Percentiles rank a stretch among this genome's conserved stretches.
phyloP scores from a whole-genome alignment of 2,888 invertebrate species.

The Sesia apiformis region DNA sequence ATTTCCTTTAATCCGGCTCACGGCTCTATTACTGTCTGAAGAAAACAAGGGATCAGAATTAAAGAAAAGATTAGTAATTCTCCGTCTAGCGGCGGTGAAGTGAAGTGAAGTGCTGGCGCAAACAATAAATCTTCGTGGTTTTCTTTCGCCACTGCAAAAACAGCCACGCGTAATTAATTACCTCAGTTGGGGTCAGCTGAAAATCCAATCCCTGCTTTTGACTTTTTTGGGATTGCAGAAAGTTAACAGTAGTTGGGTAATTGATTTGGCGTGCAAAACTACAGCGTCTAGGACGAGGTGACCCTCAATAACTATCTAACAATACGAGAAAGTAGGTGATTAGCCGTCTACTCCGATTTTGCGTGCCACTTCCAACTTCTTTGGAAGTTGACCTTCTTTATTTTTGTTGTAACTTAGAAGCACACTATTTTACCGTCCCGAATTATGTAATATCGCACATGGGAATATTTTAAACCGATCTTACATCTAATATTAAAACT shows the following conservation, averaged over 20 bases:
- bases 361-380: too few species aligned
- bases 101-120: conserved; percentile 38
- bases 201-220: conserved; percentile 58
- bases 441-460: too few species aligned
- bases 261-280: conserved; percentile 23
- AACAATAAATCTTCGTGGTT: conserved; percentile 62
- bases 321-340: too few species aligned
- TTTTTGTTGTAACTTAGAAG: too few species aligned
- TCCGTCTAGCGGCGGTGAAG: conserved; percentile 36
- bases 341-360: too few species aligned
- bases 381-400: too few species aligned
- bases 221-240: conserved; percentile 49
- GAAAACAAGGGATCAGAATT: conserved; percentile 62
- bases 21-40: conserved; percentile 47
- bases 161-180: conserved; percentile 63
- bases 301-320: too few species aligned
- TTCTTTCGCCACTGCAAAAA: conserved; percentile 59
- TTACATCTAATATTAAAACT: too few species aligned
- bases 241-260: conserved; percentile 38
- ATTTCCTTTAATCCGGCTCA: conserved; percentile 48
- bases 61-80: conserved; percentile 63
- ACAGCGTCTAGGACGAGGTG: neutral
- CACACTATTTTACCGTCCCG: too few species aligned
- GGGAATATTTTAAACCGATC: too few species aligned
- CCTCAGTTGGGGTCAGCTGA: conserved; percentile 50